phyloP scores from a whole-genome alignment of 2,113 vertebrate genomes.

The Gallinago media region DNA sequence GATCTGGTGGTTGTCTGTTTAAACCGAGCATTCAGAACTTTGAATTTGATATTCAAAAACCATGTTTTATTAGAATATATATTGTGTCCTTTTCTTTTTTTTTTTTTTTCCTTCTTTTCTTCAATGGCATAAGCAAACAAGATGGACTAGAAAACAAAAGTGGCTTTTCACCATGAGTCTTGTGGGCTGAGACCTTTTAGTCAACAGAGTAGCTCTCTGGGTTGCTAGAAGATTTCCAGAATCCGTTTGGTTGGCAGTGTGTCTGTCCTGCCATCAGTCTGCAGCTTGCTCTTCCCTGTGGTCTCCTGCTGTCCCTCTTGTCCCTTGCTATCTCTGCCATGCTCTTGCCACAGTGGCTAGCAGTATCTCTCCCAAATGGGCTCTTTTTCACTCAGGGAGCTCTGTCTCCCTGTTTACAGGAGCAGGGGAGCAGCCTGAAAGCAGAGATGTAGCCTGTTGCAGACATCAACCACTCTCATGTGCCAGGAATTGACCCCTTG shows the following conservation, averaged over 20 bases:
- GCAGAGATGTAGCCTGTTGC: neutral
- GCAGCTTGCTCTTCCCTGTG: neutral
- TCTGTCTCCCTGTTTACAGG: neutral
- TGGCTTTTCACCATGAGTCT: neutral
- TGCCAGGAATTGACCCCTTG: neutral
- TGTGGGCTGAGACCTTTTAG: neutral
- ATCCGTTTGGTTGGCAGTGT: neutral
- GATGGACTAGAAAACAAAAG: neutral
- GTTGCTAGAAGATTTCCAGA: neutral
- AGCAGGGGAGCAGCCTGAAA: neutral
- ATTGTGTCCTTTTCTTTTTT: neutral
- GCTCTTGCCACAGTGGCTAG: neutral
- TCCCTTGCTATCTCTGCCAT: neutral
- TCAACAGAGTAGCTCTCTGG: neutral
- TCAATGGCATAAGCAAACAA: neutral
- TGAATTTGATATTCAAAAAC: neutral
- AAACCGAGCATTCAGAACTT: neutral
- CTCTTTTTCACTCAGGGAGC: neutral
- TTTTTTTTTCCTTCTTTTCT: neutral
- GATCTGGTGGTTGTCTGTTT: neutral
- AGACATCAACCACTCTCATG: neutral
- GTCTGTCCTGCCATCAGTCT: neutral
- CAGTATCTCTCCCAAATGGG: accelerated
- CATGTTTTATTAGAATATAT: neutral
- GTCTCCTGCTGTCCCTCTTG: neutral